Base-by-base conservation (phyloP, 2,888 invertebrate species). In the Fabriciana adippe region DNA sequence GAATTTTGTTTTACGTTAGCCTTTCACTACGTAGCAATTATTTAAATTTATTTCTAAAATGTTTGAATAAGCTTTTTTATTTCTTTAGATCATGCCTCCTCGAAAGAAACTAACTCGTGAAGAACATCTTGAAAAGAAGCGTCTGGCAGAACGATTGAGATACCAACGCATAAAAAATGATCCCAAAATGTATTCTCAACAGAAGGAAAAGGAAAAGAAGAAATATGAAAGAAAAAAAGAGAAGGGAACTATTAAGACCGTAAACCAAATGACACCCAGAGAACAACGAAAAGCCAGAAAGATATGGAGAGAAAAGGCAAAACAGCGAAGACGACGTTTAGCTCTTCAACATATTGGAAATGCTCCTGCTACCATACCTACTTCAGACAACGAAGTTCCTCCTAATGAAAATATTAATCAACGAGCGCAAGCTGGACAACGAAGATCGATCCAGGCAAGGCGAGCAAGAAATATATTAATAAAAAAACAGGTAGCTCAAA, bases 291-390 rank as follows among this genome's bases (percentile, higher is more conserved):
- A 69, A 53, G 65, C 67, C 57, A 66, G 71, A 69, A 70, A 73
- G 59, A 16, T 70, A 63, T 73, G 73, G 70, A 72, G 69, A 67
- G 66, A 73, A 63, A 73, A 74, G 66, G 67, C 74, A 48, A 71
- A 57, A 67, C 65, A 31, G 60, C 68, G 70, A 53, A 72, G 74
- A 70, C 61, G 59, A 56, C 71, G 70, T 65, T 61, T 66, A 65
- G 68, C 68, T 61, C 70, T 72, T 41, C 70, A 71, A 69, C 48
- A 67, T 66, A 64, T 64, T 21, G 21, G 3, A 21, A 21, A 21
- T 21, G 21, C 41, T 55, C 55, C 53, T 18, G 18, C 18, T 18
- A 53, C 53, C 6, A 16, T 6, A 18, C 21, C 53, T 53, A 18
- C 16, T 16, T 53, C 53, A 1, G 53, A 53, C n/a, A n/a, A n/a